Base-by-base conservation (phyloP, 2,797 vertebrate species). In the Crenuchus spilurus region DNA sequence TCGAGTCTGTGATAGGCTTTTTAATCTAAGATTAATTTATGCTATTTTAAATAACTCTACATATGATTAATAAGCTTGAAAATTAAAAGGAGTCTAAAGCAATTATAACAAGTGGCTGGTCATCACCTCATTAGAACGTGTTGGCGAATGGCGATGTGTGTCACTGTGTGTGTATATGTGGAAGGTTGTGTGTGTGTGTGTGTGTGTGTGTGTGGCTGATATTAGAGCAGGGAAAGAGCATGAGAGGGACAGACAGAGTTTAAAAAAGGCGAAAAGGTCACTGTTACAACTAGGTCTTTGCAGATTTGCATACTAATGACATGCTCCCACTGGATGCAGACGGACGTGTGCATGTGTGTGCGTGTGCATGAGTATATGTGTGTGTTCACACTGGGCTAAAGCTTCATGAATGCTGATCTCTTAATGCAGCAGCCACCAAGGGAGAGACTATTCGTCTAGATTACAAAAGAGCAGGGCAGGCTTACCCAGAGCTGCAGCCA, bases 1-100 rank as follows among this genome's bases (percentile, higher is more conserved):
- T 95, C 93, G 93, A 94, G 94, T 91, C 94, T 94, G 94, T 97
- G 95, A 98, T 95, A 93, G 94, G 93, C 94, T 94, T 94, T 93
- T 97, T 96, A 97, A 98, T 97, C 94, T 94, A 96, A 98, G 95
- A 98, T 98, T 98, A 97, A 98, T 99, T 98, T 96, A 97, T 97
- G 95, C 95, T 92, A 94, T 98, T 97, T 99, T 99, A 99, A 99
- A 98, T 99, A 99, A 98, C 95, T 96, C 94, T 95, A 95, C 92
- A 94, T 96, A 96, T 98, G 97, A 99, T 99, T 99, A 99, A 99
- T 97, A 96, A 91, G 95, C 95, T 95, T 92, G 95, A 97, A 98
- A 98, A 98, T 97, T 97, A 97, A 97, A 95, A 95, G 92, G 93
- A 96, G 94, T 98, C 95, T 92, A 94, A 97, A 96, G 96, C 96